Conservation (phyloP, 1,140 invertebrate species). For the Drosophila elegans region DNA sequence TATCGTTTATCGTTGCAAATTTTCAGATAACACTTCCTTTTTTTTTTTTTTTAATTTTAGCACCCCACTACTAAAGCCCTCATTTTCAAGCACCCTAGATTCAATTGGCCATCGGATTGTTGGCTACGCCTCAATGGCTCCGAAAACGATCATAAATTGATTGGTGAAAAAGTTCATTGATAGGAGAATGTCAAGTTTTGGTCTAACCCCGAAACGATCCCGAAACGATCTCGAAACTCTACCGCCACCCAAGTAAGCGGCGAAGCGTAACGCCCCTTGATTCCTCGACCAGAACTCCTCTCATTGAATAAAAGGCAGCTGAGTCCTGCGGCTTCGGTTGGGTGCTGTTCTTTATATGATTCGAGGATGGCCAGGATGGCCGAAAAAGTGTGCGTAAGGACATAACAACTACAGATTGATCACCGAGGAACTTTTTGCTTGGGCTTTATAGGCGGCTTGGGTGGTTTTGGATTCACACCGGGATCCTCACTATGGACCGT, state of each 20-base stretch:
- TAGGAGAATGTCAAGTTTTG: conserved; percentile 40
- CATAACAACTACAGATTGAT: conserved; percentile 35
- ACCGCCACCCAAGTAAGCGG: conserved; percentile 12
- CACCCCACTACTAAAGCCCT: not conserved
- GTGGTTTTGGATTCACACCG: not conserved
- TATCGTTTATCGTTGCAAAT: too few species aligned
- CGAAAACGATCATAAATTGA: conserved; percentile 67
- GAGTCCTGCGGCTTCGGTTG: conserved; percentile 41
- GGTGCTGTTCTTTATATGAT: conserved; percentile 34
- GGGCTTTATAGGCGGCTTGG: conserved; percentile 21
- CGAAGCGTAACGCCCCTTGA: conserved; percentile 49
- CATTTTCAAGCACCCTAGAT: conserved; percentile 8
- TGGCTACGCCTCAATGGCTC: conserved; percentile 43
- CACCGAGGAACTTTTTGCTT: conserved; percentile 5
- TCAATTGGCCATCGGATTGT: conserved; percentile 50
- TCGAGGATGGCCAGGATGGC: conserved; percentile 2
- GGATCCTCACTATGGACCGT: not conserved
- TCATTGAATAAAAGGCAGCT: conserved; percentile 44
- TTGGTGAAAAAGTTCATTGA: conserved; percentile 63
- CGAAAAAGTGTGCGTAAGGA: conserved; percentile 32
- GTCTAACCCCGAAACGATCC: conserved; percentile 36
- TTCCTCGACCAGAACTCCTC: conserved; percentile 7
- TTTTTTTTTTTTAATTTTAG: not conserved
- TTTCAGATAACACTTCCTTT: not conserved
- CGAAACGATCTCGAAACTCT: conserved; percentile 9